Conservation (phyloP, 2,888 invertebrate genomes). For the Spatulosminthurus flaviceps region DNA sequence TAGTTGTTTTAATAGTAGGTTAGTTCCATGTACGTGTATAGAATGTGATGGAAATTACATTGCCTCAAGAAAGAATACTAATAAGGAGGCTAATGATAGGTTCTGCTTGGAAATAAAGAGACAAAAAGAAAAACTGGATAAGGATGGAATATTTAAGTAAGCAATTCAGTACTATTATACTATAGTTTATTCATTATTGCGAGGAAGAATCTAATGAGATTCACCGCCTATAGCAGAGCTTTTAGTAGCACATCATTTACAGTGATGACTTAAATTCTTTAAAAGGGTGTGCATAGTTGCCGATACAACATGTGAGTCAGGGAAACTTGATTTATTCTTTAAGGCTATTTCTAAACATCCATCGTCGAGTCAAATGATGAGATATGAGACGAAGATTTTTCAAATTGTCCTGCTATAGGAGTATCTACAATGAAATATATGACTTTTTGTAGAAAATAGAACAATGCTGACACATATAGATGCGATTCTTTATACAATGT, state of each 20-base stretch:
- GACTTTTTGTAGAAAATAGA: background rate
- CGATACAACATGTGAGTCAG: no score
- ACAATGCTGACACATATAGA: background rate
- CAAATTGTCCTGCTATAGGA: background rate
- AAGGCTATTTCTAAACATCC: no score
- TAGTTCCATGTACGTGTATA: background rate
- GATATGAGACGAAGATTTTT: constrained; percentile 1
- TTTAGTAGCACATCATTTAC: no score
- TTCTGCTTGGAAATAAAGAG: constrained; percentile 5
- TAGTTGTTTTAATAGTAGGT: background rate
- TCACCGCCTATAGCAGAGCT: background rate
- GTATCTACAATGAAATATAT: background rate
- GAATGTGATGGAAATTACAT: no score
- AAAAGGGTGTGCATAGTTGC: no score
- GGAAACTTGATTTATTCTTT: no score
- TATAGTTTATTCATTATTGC: no score
- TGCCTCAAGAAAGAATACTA: constrained; percentile 8
- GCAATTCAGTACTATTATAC: background rate
- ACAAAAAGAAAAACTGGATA: background rate
- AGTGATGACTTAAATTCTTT: no score
- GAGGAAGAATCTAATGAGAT: constrained; percentile 33
- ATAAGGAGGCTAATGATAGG: constrained; percentile 1
- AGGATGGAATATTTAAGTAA: background rate
- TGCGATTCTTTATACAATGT: no score
- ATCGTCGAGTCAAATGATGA: no score